Percentiles rank a stretch among this genome's conserved stretches.
Evolutionary conservation across 1,140 invertebrate genomes (phyloP).

Genomic region (Leptopilina clavipes): DNA sequence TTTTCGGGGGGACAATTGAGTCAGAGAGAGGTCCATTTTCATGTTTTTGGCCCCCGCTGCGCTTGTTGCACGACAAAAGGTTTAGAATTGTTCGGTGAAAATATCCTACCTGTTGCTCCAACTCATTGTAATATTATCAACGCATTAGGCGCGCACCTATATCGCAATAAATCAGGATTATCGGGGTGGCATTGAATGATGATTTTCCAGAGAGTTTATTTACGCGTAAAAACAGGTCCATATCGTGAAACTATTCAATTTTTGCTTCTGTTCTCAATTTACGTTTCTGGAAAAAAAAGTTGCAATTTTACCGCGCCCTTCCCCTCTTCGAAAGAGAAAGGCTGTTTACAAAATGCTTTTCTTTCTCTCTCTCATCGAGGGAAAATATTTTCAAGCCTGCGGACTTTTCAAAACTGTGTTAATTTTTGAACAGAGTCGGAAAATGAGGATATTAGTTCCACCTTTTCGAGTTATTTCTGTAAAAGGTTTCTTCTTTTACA

Average conservation of each 20-base stretch:
- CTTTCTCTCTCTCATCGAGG: no score
- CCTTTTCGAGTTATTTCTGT: no score
- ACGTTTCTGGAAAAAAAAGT: background rate
- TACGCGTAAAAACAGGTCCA: constrained; percentile 24
- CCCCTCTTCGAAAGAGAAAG: no score
- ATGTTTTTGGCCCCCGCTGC: constrained; percentile 35
- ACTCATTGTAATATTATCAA: constrained; percentile 56
- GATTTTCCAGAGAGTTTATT: background rate
- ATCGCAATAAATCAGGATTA: constrained; percentile 57
- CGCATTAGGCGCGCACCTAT: background rate
- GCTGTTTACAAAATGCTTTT: no score
- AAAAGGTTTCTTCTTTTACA: no score
- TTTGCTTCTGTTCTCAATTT: constrained; percentile 30
- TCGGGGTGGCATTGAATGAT: constrained; percentile 31
- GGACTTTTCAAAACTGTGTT: no score
- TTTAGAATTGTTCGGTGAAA: constrained; percentile 38
- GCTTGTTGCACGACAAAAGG: constrained; percentile 41
- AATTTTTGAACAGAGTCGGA: constrained; percentile 18
- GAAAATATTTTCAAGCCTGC: no score
- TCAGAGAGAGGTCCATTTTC: background rate
- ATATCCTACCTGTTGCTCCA: constrained; percentile 58
- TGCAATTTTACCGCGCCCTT: no score
- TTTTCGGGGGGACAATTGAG: background rate
- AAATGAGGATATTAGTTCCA: no score
- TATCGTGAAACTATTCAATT: background rate